These are phyloP conservation scores for Schizopygopsis malacanthus DNA, from an alignment of 2,797 vertebrate genomes.

Conservation along the genomic window DNA sequence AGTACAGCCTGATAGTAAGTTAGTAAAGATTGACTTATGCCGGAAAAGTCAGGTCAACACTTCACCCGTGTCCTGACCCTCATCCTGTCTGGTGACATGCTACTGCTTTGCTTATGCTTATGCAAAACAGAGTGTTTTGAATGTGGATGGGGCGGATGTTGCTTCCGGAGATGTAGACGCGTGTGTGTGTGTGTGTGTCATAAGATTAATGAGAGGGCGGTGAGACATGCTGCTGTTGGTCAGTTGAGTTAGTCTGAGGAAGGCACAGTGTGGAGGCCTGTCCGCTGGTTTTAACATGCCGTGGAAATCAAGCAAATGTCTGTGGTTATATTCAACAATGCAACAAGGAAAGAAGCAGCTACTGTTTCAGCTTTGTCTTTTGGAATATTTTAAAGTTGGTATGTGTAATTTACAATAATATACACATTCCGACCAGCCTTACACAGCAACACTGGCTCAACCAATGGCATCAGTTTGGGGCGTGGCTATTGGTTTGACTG, in stretches of 20 bases:
- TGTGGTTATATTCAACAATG: conserved; percentile 30
- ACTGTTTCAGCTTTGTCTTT: conserved; percentile 5
- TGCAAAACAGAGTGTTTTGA: conserved; percentile 65
- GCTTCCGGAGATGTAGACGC: conserved; percentile 46
- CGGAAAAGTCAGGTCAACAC: conserved; percentile 5
- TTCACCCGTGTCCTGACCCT: conserved; percentile 39
- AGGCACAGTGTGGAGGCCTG: conserved; percentile 31
- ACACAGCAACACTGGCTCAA: neutral
- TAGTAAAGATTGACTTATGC: conserved; percentile 36
- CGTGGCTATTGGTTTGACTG: neutral
- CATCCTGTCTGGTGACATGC: conserved; percentile 35
- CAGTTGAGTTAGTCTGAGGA: conserved; percentile 7
- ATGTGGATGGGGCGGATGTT: conserved; percentile 63
- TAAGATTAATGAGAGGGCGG: conserved; percentile 42
- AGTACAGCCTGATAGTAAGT: neutral
- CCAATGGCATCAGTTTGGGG: neutral
- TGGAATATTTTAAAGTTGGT: neutral
- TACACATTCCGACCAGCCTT: neutral
- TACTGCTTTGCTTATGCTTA: conserved; percentile 63
- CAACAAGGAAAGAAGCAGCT: conserved; percentile 8
- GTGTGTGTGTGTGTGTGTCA: conserved; percentile 34
- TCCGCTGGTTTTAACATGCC: conserved; percentile 40
- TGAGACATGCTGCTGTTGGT: conserved; percentile 26
- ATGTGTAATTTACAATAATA: neutral
- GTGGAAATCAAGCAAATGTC: conserved; percentile 28